Evolutionary conservation across 2,797 vertebrate genomes (phyloP).

Genomic region (Cygnus olor): DNA sequence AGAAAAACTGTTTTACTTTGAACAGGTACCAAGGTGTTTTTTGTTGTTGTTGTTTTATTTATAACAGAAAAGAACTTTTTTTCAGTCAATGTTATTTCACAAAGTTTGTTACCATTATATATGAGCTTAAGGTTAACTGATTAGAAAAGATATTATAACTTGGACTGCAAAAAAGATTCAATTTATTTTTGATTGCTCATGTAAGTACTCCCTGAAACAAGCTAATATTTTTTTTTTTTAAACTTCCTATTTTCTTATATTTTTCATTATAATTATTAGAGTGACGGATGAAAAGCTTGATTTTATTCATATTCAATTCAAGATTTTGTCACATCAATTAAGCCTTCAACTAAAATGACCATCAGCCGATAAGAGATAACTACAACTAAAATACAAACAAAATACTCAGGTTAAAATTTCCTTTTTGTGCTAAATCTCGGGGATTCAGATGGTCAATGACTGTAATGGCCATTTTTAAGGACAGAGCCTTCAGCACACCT

Average conservation of each 20-base stretch:
- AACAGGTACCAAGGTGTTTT: background rate
- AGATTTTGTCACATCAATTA: background rate
- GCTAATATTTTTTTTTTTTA: background rate
- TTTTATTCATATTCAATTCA: background rate
- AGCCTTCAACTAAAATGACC: background rate
- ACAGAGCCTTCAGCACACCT: background rate
- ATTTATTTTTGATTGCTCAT: background rate
- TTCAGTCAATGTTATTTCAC: background rate
- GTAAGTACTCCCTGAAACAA: background rate
- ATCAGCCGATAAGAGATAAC: background rate
- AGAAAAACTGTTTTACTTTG: background rate
- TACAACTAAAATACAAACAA: background rate
- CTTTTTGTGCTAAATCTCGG: background rate
- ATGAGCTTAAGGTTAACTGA: background rate
- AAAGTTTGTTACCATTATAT: background rate
- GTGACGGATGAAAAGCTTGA: background rate
- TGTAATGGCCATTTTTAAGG: background rate
- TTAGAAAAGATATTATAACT: background rate
- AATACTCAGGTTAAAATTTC: background rate
- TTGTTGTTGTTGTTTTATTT: background rate
- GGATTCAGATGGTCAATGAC: background rate
- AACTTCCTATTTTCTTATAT: background rate
- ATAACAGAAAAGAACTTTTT: background rate
- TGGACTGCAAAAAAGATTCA: background rate
- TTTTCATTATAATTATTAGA: background rate